Base-by-base conservation (phyloP, 1,140 invertebrate species). In the Aphis craccivora region DNA sequence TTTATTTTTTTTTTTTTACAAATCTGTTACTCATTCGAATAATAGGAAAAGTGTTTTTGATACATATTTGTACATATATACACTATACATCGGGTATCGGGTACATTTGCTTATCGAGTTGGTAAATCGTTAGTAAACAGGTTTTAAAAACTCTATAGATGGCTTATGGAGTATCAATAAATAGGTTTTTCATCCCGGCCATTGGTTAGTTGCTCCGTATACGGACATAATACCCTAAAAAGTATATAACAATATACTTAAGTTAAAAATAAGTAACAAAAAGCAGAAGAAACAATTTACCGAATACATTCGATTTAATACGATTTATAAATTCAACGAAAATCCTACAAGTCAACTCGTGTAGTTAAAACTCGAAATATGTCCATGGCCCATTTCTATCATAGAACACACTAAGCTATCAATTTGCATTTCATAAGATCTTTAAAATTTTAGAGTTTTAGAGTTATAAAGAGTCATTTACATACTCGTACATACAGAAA, bases 301-400 rank as follows among this genome's bases (percentile, higher is more conserved):
- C 84, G 11, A 25, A 48, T 23, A 40, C 7, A 40, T 22, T 40
- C 35, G 22, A 90, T 90, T n/a, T 5, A 55, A 51, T 40, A 20
- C 88, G 51, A 90, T 90, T 90, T 90, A 40, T 40, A 55, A 90
- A 60, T 55, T 51, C 35, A 90, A 55, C 88, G 51, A 90, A 90
- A 89, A 55, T 37, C 22, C 8, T 0, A 2, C 6, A 30, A 22
- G 51, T 89, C 35, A 25, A 89, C 35, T 40, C 37, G 37, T 40
- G 37, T 40, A 40, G 37, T 40, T 3, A 2, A 40, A 40, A 40
- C 37, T 40, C 55, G 2, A 60, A 60, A 67, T 67, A 67, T 30
- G 60, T 51, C 48, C 48, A 51, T 25, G 23, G 53, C 14, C 60
- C 60, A 67, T 67, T 3, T 11, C 0, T 67, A 67, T 53, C 0